Base-by-base conservation (phyloP, 2,797 vertebrate species). In the Allobates femoralis region DNA sequence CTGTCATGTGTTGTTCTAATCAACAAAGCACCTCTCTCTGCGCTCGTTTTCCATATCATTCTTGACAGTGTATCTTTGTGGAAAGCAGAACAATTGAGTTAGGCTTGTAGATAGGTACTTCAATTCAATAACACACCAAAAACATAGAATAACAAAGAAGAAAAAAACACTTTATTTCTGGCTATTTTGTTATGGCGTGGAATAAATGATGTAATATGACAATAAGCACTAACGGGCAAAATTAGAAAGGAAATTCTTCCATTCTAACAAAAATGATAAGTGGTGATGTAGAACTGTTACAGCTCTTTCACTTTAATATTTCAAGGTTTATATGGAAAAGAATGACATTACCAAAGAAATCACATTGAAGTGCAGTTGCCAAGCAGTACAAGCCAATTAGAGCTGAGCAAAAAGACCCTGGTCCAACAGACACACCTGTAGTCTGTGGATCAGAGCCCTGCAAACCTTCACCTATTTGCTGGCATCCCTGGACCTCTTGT, bases 1-100 rank as follows among this genome's bases (percentile, higher is more conserved):
- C 87, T 81, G 87, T 85, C 77, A 37, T 81, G 83, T 85, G 83
- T 64, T 88, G 83, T 85, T 85, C 83, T 81, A 85, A 85, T 88
- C 83, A 85, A 88, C 83, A 88, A 77, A 85, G 83, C 78, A 30
- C 84, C 71, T 81, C 60, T 81, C 71, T 81, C 77, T 53, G 62
- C n/a, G 50, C 79, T 66, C 18, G 41, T 64, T 32, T 88, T 85
- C 58, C 58, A 66, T 85, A 58, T 19, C n/a, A 77, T 51, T 77
- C 83, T 81, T 85, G 83, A 85, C 83, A 75, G 81, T 76, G 46
- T 77, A 67, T 80, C 21, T 81, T 69, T 69, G 77, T 50, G 60
- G 21, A 50, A 50, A 88, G 37, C 50, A 37, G 71, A 85, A 84
- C 69, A 85, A 84, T 85, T 41, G 51, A 37, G 66, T 50, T 34